phyloP scores from a whole-genome alignment of 2,888 invertebrate species.

The Yponomeuta sedellus region DNA sequence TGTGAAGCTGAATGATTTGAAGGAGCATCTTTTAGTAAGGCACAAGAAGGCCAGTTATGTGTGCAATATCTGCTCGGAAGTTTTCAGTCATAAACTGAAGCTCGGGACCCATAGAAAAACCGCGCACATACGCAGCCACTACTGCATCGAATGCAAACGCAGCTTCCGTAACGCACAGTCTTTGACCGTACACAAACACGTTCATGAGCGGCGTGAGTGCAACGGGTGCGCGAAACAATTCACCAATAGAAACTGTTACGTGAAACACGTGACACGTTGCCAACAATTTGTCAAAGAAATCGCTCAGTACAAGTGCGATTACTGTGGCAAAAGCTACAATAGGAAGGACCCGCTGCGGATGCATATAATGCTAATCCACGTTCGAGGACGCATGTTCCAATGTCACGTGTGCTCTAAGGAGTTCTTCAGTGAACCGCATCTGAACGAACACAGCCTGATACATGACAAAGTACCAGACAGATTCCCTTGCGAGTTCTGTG shows the following conservation, averaged over 20 bases:
- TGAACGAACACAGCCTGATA: slow-evolving; percentile 39
- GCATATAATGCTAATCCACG: slow-evolving; percentile 36
- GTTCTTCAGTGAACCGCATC: slow-evolving; percentile 30
- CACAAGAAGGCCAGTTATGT: slow-evolving; percentile 28
- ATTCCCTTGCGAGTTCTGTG: slow-evolving; percentile 37
- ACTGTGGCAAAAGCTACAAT: slow-evolving; percentile 35
- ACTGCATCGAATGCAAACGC: slow-evolving; percentile 37
- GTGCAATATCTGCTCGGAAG: slow-evolving; percentile 34
- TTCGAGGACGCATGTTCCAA: slow-evolving; percentile 25
- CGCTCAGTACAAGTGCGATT: slow-evolving; percentile 37
- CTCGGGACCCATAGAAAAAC: slow-evolving; percentile 27
- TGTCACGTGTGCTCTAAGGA: slow-evolving; percentile 46
- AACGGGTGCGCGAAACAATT: slow-evolving; percentile 34
- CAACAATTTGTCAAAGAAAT: slow-evolving; percentile 15
- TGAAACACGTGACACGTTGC: slow-evolving; percentile 32
- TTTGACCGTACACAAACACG: slow-evolving; percentile 30
- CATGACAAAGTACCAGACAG: slow-evolving; percentile 38
- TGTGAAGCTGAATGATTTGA: slow-evolving; percentile 26
- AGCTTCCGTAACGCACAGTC: slow-evolving; percentile 28
- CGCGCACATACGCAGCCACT: slow-evolving; percentile 23
- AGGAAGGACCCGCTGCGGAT: slow-evolving; percentile 29
- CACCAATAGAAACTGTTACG: slow-evolving; percentile 35
- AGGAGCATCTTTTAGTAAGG: slow-evolving; percentile 24
- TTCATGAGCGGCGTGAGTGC: slow-evolving; percentile 33
- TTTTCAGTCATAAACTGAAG: slow-evolving; percentile 25